Evolutionary conservation across 2,888 invertebrate species (phyloP).

Genomic region (Lycia hirtaria): DNA sequence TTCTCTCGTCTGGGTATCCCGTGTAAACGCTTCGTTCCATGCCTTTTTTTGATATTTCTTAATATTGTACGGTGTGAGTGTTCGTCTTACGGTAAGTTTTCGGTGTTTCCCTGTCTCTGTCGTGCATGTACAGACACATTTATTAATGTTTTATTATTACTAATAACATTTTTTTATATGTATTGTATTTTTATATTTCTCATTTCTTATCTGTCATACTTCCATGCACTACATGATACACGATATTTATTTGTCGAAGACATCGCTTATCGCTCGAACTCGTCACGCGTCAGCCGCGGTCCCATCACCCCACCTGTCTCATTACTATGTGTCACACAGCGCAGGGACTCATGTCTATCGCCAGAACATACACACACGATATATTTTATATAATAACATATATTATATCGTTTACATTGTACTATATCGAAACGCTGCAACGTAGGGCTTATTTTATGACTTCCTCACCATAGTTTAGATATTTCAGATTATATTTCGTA

Average conservation of each 20-base stretch:
- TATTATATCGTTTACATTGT: conserved; percentile 49
- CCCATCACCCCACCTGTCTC: conserved; percentile 61
- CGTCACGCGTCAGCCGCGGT: conserved; percentile 57
- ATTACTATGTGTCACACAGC: conserved; percentile 43
- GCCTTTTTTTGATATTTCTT: conserved; percentile 58
- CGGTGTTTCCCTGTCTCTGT: conserved; percentile 74
- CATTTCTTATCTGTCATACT: conserved; percentile 71
- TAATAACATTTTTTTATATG: conserved; percentile 59
- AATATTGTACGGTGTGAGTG: conserved; percentile 54
- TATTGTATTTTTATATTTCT: conserved; percentile 67
- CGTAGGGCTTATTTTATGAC: conserved; percentile 72
- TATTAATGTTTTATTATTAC: conserved; percentile 54
- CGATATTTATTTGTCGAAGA: conserved; percentile 58
- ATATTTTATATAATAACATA: conserved; percentile 54
- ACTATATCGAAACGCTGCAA: conserved; percentile 59
- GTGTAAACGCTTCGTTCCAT: conserved; percentile 75
- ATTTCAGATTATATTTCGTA: conserved; percentile 65
- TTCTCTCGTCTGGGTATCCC: conserved; percentile 44
- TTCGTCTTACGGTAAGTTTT: conserved; percentile 76
- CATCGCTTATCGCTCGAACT: conserved; percentile 64
- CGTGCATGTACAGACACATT: conserved; percentile 73
- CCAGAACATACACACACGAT: conserved; percentile 52
- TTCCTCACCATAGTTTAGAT: conserved; percentile 73
- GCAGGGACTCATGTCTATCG: conserved; percentile 41
- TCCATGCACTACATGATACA: conserved; percentile 77